Conservation (phyloP, 2,888 invertebrate genomes). For the Zaprionus bogoriensis region DNA sequence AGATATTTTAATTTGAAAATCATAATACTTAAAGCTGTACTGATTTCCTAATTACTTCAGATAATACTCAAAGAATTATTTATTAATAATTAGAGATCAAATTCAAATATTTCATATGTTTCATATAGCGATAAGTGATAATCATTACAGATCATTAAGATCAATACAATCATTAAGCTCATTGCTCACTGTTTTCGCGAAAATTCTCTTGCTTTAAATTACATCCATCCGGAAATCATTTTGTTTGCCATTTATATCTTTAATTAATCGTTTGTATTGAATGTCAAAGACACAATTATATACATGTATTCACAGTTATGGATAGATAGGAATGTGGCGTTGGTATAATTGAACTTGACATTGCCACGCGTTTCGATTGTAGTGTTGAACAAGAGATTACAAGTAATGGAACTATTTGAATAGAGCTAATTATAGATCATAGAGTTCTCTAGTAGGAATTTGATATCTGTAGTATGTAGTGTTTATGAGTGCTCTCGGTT, state of each 20-base stretch:
- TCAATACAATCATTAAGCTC: background rate
- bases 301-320: background rate
- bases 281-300: slow-evolving; percentile 54
- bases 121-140: too few relatives aligned
- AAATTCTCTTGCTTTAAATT: too few relatives aligned
- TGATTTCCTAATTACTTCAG: too few relatives aligned
- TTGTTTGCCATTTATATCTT: slow-evolving; percentile 7
- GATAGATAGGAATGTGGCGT: slow-evolving; percentile 15
- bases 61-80: too few relatives aligned
- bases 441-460: background rate
- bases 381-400: background rate
- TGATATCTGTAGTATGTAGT: background rate
- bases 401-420: background rate
- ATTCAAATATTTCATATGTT: too few relatives aligned
- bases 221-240: slow-evolving; percentile 34
- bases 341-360: slow-evolving; percentile 64
- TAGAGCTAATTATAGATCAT: background rate
- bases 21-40: too few relatives aligned
- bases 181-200: too few relatives aligned
- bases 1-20: too few relatives aligned
- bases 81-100: too few relatives aligned
- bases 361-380: slow-evolving; percentile 14
- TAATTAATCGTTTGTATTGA: slow-evolving; percentile 49
- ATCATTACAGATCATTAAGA: too few relatives aligned
- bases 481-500: too few relatives aligned